These are phyloP conservation scores for Pseudococcus viburni DNA, from an alignment of 2,888 invertebrate species.

Conservation along the genomic window DNA sequence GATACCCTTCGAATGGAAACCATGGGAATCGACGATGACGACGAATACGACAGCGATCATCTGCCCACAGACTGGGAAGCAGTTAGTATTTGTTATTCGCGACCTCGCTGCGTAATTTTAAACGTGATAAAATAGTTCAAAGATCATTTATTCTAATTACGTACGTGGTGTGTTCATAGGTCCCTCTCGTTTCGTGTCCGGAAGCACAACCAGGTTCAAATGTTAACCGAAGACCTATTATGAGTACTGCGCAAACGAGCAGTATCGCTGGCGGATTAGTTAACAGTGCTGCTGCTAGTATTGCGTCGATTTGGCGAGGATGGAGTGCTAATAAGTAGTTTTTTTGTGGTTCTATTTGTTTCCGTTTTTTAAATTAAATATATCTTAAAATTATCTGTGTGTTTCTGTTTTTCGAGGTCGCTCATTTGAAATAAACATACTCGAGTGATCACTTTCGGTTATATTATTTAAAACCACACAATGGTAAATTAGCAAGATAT, in stretches of 20 bases:
- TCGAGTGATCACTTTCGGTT: background rate
- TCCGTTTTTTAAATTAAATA: no score
- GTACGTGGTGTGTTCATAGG: constrained; percentile 70
- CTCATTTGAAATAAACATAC: background rate
- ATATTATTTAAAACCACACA: constrained; percentile 6
- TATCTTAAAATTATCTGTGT: no score
- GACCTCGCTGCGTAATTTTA: constrained; percentile 64
- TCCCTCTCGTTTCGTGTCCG: constrained; percentile 75
- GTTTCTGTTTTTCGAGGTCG: background rate
- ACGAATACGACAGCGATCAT: constrained; percentile 61
- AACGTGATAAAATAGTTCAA: no score
- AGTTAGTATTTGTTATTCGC: constrained; percentile 72
- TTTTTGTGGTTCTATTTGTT: background rate
- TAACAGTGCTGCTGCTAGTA: constrained; percentile 78
- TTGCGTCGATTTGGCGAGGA: constrained; percentile 86
- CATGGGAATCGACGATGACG: constrained; percentile 12
- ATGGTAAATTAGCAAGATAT: constrained; percentile 47
- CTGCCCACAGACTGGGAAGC: constrained; percentile 81
- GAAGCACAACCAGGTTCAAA: constrained; percentile 72
- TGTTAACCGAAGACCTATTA: constrained; percentile 67
- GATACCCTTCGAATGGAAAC: constrained; percentile 29
- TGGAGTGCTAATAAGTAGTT: constrained; percentile 73
- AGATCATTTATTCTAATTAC: no score
- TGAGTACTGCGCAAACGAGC: constrained; percentile 69
- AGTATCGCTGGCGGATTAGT: constrained; percentile 82